phyloP scores from a whole-genome alignment of 2,113 vertebrate genomes.

The Bucco capensis region DNA sequence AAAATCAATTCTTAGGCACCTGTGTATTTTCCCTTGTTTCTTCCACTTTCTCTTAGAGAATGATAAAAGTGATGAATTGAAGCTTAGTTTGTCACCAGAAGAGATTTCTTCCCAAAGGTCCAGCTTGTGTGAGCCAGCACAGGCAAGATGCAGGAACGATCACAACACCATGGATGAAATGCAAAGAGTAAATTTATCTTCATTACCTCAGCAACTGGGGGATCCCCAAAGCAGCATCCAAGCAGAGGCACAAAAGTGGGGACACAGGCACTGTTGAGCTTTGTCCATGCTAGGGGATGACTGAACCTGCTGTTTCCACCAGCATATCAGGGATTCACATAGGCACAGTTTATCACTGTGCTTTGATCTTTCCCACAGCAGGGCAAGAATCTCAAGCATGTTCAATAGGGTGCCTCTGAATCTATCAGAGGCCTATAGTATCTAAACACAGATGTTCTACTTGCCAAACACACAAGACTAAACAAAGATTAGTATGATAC shows the following conservation, averaged over 20 bases:
- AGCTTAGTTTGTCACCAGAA: not conserved
- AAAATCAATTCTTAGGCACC: slow-evolving; percentile 2
- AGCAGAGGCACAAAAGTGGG: not conserved
- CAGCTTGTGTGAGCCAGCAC: not conserved
- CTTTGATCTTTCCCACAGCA: not conserved
- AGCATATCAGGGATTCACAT: not conserved
- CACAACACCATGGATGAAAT: not conserved
- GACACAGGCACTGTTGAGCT: not conserved
- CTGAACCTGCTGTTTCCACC: not conserved
- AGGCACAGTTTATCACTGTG: not conserved
- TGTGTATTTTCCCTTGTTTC: not conserved
- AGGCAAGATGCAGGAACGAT: not conserved
- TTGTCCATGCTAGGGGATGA: not conserved
- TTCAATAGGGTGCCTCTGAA: not conserved
- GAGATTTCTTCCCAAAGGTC: not conserved
- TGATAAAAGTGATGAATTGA: not conserved
- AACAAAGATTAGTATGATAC: not conserved
- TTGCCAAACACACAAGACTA: not conserved
- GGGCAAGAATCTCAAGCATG: not conserved
- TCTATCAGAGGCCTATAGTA: not conserved
- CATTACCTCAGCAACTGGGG: no score
- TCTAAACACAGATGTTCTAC: not conserved
- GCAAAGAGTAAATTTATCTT: not conserved
- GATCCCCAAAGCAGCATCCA: not conserved
- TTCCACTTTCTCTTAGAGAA: not conserved